These are phyloP conservation scores for Pampusana beccarii DNA, from an alignment of 2,113 vertebrate genomes.

Conservation along the genomic window DNA sequence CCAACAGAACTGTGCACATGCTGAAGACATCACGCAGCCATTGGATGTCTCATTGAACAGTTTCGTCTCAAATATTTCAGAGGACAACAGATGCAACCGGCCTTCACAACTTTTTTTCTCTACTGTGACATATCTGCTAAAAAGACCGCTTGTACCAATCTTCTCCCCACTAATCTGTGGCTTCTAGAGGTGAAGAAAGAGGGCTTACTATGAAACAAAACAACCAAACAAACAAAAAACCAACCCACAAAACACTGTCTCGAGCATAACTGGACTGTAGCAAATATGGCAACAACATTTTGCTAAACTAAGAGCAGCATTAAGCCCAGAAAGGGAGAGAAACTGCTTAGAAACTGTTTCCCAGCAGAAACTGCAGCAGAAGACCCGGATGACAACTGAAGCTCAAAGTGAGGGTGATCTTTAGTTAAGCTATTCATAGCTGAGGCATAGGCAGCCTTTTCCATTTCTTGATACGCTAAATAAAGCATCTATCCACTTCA, in stretches of 20 bases:
- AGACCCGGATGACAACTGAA: not conserved
- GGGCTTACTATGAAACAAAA: not conserved
- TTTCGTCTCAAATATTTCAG: not conserved
- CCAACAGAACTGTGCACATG: not conserved
- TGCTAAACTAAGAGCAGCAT: not conserved
- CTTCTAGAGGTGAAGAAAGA: not conserved
- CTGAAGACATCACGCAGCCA: not conserved
- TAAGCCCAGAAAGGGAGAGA: not conserved
- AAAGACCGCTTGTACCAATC: not conserved
- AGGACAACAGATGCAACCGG: not conserved
- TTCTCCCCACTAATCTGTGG: not conserved
- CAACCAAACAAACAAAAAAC: not conserved
- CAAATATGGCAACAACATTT: not conserved
- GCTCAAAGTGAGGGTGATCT: not conserved
- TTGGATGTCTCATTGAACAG: not conserved
- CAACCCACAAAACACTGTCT: not conserved
- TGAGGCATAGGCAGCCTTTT: not conserved
- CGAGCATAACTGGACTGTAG: not conserved
- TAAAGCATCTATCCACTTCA: not conserved
- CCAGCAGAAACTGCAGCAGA: not conserved
- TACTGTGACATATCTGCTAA: not conserved
- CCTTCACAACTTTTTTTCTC: not conserved
- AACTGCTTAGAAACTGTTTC: not conserved
- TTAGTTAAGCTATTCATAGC: not conserved
- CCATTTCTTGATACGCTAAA: not conserved